Evolutionary conservation across 2,797 vertebrate species (phyloP).

Genomic region (Monodelphis domestica): DNA sequence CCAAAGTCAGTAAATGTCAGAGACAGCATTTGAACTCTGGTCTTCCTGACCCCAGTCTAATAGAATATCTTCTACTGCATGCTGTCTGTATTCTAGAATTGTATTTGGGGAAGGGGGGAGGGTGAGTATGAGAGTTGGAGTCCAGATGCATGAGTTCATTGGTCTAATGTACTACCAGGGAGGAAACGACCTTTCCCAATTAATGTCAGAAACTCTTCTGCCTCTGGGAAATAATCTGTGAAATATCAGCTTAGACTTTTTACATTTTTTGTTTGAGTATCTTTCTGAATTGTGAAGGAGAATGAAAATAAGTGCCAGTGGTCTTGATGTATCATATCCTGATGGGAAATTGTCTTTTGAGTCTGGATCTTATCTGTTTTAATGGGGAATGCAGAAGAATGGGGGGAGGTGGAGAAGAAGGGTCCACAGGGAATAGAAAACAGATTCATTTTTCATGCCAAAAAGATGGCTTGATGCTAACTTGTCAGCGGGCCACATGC

Average conservation of each 20-base stretch:
- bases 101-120: neutral
- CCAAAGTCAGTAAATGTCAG: neutral
- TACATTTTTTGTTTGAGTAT: slow-evolving; percentile 29
- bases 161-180: neutral
- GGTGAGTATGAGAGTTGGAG: neutral
- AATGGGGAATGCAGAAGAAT: neutral
- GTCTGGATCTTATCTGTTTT: slow-evolving; percentile 68
- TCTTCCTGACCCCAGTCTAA: neutral
- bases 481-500: slow-evolving; percentile 7
- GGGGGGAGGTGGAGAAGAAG: slow-evolving; percentile 26
- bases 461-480: slow-evolving; percentile 30
- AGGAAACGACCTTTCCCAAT: neutral
- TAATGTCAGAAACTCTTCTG: neutral
- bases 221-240: slow-evolving; percentile 42
- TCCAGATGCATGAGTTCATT: neutral
- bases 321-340: slow-evolving; percentile 47
- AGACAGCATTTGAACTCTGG: no score
- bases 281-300: slow-evolving; percentile 48
- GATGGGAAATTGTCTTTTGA: slow-evolving; percentile 63
- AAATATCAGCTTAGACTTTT: slow-evolving; percentile 32
- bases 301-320: slow-evolving; percentile 47
- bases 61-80: neutral
- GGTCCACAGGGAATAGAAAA: slow-evolving; percentile 53
- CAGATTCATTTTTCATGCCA: slow-evolving; percentile 53
- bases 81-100: neutral